phyloP scores from a whole-genome alignment of 2,888 invertebrate species.

The Troglohyphantes excavatus region DNA sequence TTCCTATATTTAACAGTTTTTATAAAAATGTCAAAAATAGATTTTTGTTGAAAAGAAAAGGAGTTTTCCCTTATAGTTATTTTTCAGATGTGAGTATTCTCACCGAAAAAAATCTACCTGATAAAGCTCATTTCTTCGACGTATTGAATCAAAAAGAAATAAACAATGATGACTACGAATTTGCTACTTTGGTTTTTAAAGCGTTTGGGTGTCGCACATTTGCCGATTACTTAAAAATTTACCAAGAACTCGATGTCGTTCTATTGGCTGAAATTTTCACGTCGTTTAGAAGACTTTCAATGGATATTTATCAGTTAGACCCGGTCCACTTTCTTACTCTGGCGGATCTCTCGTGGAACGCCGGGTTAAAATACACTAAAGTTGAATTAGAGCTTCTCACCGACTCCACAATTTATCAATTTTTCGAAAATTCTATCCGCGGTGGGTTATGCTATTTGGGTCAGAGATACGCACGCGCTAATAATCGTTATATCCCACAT shows the following conservation, averaged over 20 bases:
- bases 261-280: not conserved
- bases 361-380: constrained; percentile 20
- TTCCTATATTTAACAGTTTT: constrained; percentile 1
- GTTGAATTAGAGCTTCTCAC: constrained; percentile 8
- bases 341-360: constrained; percentile 17
- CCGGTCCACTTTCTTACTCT: not conserved
- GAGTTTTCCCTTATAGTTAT: too few relatives aligned
- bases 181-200: not conserved
- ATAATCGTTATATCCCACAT: not conserved
- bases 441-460: constrained; percentile 24
- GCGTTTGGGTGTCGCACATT: not conserved
- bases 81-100: too few relatives aligned
- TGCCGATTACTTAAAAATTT: constrained; percentile 18
- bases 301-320: not conserved
- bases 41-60: not conserved
- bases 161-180: constrained; percentile 13
- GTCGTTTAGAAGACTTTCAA: not conserved
- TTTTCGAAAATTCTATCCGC: constrained; percentile 3
- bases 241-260: not conserved
- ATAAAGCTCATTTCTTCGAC: too few relatives aligned
- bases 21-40: not conserved
- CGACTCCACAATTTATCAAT: not conserved
- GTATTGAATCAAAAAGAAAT: too few relatives aligned
- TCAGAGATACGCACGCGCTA: not conserved
- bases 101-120: too few relatives aligned